Evolutionary conservation across 1,140 invertebrate genomes (phyloP).

Genomic region (Bicyclus anynana): DNA sequence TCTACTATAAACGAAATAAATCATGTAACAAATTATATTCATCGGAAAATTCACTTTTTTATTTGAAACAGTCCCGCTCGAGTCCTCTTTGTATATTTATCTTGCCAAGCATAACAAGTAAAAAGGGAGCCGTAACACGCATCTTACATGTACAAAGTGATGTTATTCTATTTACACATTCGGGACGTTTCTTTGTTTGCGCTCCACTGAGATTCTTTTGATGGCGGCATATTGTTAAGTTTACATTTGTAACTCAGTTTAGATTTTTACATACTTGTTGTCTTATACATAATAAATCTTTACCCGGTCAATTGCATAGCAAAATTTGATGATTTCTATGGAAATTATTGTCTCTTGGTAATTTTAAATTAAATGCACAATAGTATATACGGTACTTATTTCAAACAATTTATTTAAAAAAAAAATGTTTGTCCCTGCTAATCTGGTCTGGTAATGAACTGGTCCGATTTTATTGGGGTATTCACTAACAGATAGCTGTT

Average conservation of each 20-base stretch:
- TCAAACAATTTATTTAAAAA: too few relatives aligned
- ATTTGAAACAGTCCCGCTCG: conserved; percentile 12
- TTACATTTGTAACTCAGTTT: background rate
- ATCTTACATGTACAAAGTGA: conserved; percentile 27
- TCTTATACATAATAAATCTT: too few relatives aligned
- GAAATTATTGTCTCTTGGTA: too few relatives aligned
- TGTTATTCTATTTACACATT: conserved; percentile 37
- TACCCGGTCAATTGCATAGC: too few relatives aligned
- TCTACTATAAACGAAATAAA: background rate
- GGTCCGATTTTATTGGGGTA: too few relatives aligned
- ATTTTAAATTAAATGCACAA: too few relatives aligned
- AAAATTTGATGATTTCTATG: too few relatives aligned
- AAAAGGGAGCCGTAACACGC: conserved; percentile 33
- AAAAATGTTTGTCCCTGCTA: too few relatives aligned
- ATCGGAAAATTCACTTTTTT: conserved; percentile 18
- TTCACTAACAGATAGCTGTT: too few relatives aligned
- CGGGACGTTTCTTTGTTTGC: conserved; percentile 16
- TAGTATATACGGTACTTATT: too few relatives aligned
- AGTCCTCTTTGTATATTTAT: conserved; percentile 35
- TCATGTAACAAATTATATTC: conserved; percentile 14
- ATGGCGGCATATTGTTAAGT: background rate
- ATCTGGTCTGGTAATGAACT: too few relatives aligned
- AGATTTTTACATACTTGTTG: too few relatives aligned
- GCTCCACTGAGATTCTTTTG: conserved; percentile 17
- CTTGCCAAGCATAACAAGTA: conserved; percentile 39